Evolutionary conservation across 2,797 vertebrate species (phyloP).

Genomic region (Helarctos malayanus): DNA sequence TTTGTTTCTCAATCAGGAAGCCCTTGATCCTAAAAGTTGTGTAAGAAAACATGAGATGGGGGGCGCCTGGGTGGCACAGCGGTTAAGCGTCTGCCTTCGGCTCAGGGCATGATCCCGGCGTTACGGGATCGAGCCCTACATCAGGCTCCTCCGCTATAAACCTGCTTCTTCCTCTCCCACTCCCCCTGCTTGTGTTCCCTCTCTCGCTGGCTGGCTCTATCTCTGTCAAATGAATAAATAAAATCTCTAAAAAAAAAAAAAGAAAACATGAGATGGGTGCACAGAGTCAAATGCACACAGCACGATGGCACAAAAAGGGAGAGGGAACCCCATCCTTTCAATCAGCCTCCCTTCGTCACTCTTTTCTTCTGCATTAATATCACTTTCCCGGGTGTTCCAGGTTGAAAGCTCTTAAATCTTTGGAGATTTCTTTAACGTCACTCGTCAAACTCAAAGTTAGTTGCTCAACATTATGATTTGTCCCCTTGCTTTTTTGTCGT

Average conservation of each 20-base stretch:
- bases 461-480: not conserved
- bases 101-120: too few relatives aligned
- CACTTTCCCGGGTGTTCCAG: not conserved
- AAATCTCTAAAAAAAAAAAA: too few relatives aligned
- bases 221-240: too few relatives aligned
- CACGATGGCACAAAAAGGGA: not conserved
- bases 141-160: too few relatives aligned
- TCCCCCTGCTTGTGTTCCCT: too few relatives aligned
- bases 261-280: not conserved
- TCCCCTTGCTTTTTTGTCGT: not conserved
- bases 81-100: too few relatives aligned
- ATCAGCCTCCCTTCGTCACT: not conserved
- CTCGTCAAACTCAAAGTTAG: not conserved
- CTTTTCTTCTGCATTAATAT: not conserved
- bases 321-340: not conserved
- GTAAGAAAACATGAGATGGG: not conserved
- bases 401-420: not conserved
- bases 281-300: not conserved
- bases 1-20: not conserved
- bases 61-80: too few relatives aligned
- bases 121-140: too few relatives aligned
- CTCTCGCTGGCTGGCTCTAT: too few relatives aligned
- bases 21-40: not conserved
- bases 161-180: too few relatives aligned
- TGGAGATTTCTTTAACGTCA: not conserved